Evolutionary conservation across 2,797 vertebrate genomes (phyloP), one percentile per base, ranked within the genome.

Genomic region (Holocentrus rufus): DNA sequence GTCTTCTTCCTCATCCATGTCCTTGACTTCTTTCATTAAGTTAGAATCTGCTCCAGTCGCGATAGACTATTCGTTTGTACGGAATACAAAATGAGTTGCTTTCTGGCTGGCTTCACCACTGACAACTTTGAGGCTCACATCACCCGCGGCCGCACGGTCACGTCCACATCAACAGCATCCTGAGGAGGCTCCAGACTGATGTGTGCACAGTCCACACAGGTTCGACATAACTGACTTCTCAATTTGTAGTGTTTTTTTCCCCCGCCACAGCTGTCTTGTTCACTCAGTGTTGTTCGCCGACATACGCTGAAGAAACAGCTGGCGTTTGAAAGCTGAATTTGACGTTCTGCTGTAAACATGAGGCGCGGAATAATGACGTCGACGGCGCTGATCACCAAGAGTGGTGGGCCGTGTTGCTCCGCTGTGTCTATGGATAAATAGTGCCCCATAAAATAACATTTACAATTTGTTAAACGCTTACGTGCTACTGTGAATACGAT

Each of bases 1-100:
- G 58, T 93, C 88, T 31, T 90, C 91, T 27, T 90, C 87, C 34
- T 82, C 84, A 11, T 91, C 91, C 94, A 95, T 95, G 23, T 56
- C 44, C 15, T 77, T 42, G 18, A 57, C 13, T 15, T 50, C 27
- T 79, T 44, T 79, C 65, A 46, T 65, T 56, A 54, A 72, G 2
- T 52, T 49, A n/a, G n/a, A 42, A 3, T 22, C 20, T 65, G 27
- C 50, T 27, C 25, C 39, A 69, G 11, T 10, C 54, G 74, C 57
- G 2, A 61, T 58, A 50, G 20, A 65, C 7, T 27, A 3, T 50
- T 23, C 27, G 52, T 70, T 46, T 39, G 4, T 4, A 50, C 61
- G 7, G 59, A 60, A 23, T 30, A 62, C 18, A 15, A 46, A 9
- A 42, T 17, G 18, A 30, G 50, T 23, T 9, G 50, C 20, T 4